Evolutionary conservation across 2,888 invertebrate species (phyloP).

Genomic region (Odiellus spinosus): DNA sequence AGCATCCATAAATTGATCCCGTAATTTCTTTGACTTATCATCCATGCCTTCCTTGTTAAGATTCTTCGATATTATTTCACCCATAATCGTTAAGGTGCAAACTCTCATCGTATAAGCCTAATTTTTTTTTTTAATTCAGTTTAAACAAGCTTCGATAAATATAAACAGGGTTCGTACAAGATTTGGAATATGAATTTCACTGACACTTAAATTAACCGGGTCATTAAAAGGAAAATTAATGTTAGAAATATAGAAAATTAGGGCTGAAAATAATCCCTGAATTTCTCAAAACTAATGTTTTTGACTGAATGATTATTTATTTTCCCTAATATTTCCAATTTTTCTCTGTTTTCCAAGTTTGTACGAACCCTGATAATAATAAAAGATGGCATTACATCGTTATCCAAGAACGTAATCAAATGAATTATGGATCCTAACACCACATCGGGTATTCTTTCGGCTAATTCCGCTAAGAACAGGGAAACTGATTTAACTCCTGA

Average conservation of each 20-base stretch:
- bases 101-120: conserved; percentile 49
- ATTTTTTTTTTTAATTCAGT: conserved; percentile 15
- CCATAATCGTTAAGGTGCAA: conserved; percentile 65
- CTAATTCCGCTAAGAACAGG: conserved; percentile 45
- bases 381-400: conserved; percentile 29
- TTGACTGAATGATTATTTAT: no score
- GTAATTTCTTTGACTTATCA: conserved; percentile 45
- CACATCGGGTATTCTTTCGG: conserved; percentile 43
- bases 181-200: no score
- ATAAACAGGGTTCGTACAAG: no score
- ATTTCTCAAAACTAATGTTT: no score
- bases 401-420: conserved; percentile 44
- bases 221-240: no score
- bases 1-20: conserved; percentile 64
- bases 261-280: no score
- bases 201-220: no score
- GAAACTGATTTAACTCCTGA: conserved; percentile 33
- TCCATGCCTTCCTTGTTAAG: conserved; percentile 54
- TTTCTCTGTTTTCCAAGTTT: no score
- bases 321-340: no score
- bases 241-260: no score
- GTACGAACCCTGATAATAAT: no score
- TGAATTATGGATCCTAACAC: conserved; percentile 44
- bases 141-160: neutral
- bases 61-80: conserved; percentile 52